phyloP scores from a whole-genome alignment of 2,113 vertebrate species.

The Mastomys natalensis region DNA sequence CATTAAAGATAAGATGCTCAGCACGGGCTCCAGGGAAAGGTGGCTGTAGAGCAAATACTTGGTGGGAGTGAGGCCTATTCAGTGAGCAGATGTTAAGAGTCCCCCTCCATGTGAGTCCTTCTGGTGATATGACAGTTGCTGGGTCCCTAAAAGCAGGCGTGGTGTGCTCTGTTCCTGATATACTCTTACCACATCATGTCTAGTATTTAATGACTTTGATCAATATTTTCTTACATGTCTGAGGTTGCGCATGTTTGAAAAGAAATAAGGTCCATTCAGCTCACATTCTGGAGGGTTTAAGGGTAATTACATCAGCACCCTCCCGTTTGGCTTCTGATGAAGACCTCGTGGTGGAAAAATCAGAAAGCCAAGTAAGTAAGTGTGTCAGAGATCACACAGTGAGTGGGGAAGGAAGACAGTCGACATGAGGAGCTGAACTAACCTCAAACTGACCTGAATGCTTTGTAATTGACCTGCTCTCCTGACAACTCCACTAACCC shows the following conservation, averaged over 20 bases:
- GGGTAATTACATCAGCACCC: background rate
- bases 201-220: background rate
- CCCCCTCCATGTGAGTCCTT: background rate
- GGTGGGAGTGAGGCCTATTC: background rate
- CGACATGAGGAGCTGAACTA: background rate
- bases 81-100: background rate
- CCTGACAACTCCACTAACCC: background rate
- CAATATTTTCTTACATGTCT: background rate
- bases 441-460: background rate
- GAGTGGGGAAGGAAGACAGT: background rate
- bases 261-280: background rate
- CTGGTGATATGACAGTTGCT: background rate
- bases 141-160: background rate
- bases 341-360: background rate
- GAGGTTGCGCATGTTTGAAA: background rate
- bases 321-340: background rate
- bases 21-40: background rate
- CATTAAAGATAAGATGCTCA: background rate
- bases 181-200: no score
- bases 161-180: no score
- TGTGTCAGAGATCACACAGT: background rate
- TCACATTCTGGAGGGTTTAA: background rate
- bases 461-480: background rate
- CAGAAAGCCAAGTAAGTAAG: background rate
- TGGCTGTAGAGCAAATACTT: background rate